Conservation (phyloP, 2,888 invertebrate genomes). For the Selenia dentaria region DNA sequence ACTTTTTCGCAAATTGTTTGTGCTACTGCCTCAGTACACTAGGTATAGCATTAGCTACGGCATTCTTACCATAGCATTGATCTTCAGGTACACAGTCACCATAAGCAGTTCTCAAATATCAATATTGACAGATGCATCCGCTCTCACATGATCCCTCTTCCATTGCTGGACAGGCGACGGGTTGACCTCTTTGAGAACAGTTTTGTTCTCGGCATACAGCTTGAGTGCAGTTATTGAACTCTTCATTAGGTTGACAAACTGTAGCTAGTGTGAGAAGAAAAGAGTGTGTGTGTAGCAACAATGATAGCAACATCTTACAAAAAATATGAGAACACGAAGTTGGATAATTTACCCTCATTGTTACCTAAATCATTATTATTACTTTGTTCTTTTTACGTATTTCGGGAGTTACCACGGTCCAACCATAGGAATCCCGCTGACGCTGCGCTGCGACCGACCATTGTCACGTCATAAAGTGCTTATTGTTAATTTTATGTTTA, state of each 20-base stretch:
- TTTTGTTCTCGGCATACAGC: constrained; percentile 5
- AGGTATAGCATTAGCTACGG: no score
- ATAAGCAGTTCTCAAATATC: constrained; percentile 29
- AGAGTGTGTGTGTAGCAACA: not conserved
- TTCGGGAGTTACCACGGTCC: no score
- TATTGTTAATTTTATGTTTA: no score
- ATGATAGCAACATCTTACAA: no score
- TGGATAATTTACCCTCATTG: constrained; percentile 1
- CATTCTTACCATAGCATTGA: constrained; percentile 33
- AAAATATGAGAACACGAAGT: no score
- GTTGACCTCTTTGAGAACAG: constrained; percentile 25
- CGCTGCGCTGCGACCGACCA: no score
- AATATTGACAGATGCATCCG: constrained; percentile 36
- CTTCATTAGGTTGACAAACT: constrained; percentile 15
- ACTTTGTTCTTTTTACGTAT: no score
- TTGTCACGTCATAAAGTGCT: no score
- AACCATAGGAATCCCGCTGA: no score
- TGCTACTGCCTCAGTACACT: no score
- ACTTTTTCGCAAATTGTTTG: no score
- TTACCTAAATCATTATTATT: no score
- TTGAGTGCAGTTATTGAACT: constrained; percentile 9
- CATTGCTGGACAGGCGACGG: constrained; percentile 15
- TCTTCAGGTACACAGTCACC: constrained; percentile 36
- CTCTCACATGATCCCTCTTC: constrained; percentile 19
- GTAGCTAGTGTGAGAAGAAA: not conserved